phyloP scores from a whole-genome alignment of 2,888 invertebrate genomes.

The Linnaemya tessellans region DNA sequence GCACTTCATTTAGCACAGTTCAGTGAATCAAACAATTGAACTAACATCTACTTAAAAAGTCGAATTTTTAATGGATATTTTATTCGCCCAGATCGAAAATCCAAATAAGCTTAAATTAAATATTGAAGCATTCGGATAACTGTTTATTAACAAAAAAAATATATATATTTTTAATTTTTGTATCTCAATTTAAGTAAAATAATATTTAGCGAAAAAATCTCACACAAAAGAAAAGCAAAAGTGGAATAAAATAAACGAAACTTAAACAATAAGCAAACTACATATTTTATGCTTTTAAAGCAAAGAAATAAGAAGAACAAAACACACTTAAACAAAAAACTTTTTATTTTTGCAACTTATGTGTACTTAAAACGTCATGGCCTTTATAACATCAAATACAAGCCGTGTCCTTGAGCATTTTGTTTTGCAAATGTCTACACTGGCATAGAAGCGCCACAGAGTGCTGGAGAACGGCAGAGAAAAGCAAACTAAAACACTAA shows the following conservation, averaged over 20 bases:
- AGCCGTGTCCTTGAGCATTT: conserved; percentile 66
- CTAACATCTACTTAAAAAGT: too few species aligned
- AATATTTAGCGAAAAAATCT: not conserved
- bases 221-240: conserved; percentile 17
- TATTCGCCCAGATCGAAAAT: too few species aligned
- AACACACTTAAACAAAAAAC: conserved; percentile 25
- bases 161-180: not conserved
- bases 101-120: too few species aligned
- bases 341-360: conserved; percentile 29
- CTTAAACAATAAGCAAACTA: conserved; percentile 22
- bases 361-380: conserved; percentile 57
- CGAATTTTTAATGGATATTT: too few species aligned
- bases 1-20: too few species aligned
- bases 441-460: not conserved
- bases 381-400: conserved; percentile 64
- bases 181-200: not conserved
- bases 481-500: conserved; percentile 44
- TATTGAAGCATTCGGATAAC: too few species aligned
- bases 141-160: too few species aligned
- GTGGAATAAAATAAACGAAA: conserved; percentile 10
- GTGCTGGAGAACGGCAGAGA: not conserved
- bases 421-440: conserved; percentile 51
- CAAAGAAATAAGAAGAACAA: conserved; percentile 7
- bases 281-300: conserved; percentile 37
- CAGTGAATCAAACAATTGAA: too few species aligned